phyloP scores from a whole-genome alignment of 2,888 invertebrate genomes.

The Meganola albula region DNA sequence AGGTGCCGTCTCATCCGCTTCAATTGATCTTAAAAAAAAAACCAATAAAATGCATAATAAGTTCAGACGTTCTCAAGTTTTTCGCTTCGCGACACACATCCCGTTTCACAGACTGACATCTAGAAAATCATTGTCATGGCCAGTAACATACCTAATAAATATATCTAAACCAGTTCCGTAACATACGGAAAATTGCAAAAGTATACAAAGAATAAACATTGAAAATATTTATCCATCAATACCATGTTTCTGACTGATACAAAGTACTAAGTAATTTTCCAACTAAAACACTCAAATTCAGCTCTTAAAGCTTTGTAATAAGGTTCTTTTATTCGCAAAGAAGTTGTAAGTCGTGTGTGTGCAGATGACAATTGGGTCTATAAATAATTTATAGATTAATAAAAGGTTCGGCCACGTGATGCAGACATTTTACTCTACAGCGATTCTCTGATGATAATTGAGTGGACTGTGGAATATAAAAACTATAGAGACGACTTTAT shows the following conservation, averaged over 20 bases:
- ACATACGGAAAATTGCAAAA: too few species aligned
- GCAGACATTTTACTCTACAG: conserved; percentile 33
- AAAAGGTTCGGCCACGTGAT: conserved; percentile 43
- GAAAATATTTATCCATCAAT: conserved; percentile 26
- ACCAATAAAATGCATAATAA: too few species aligned
- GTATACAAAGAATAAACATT: conserved; percentile 36
- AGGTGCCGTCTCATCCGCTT: too few species aligned
- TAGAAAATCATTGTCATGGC: too few species aligned
- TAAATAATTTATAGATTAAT: conserved; percentile 43
- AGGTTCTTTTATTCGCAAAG: conserved; percentile 5
- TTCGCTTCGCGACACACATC: too few species aligned
- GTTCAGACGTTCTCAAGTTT: too few species aligned
- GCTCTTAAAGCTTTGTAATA: conserved; percentile 11
- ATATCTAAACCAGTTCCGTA: conserved; percentile 30
- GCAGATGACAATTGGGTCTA: conserved; percentile 38
- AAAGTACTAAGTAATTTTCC: conserved; percentile 6
- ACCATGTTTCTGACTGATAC: conserved; percentile 14
- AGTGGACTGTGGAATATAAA: conserved; percentile 21
- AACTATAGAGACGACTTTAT: conserved; percentile 23
- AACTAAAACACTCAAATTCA: conserved; percentile 4
- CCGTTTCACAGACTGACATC: too few species aligned
- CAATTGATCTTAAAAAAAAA: too few species aligned
- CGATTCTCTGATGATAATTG: conserved; percentile 37
- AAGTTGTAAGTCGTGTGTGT: conserved; percentile 26
- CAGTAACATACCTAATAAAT: too few species aligned